These are phyloP conservation scores for Aspidiotus rigidus DNA, from an alignment of 2,888 invertebrate species.

Conservation along the genomic window DNA sequence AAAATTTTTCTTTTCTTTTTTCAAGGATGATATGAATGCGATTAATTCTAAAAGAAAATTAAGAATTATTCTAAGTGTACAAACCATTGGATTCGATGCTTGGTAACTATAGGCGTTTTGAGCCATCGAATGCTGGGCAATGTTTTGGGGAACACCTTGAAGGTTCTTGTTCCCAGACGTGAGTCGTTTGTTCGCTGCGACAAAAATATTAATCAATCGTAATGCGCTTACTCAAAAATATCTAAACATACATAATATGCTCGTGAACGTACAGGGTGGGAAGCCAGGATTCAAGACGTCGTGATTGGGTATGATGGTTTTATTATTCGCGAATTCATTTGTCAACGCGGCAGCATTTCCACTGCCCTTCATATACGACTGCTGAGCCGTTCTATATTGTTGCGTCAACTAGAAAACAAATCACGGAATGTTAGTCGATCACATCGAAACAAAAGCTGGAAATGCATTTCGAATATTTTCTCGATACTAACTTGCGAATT, in stretches of 20 bases:
- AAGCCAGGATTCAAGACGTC: constrained; percentile 15
- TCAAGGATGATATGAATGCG: too few relatives aligned
- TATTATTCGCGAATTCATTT: constrained; percentile 15
- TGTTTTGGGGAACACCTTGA: constrained; percentile 13
- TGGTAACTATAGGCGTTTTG: constrained; percentile 23
- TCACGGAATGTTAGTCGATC: background rate
- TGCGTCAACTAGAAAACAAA: constrained; percentile 14
- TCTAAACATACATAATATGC: background rate
- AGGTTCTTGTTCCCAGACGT: constrained; percentile 19
- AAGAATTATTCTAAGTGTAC: background rate
- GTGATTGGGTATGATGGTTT: constrained; percentile 20
- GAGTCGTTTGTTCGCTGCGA: constrained; percentile 17
- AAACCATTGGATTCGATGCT: constrained; percentile 24
- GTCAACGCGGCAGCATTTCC: constrained; percentile 8
- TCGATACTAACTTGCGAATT: constrained; percentile 42
- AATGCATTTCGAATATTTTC: background rate
- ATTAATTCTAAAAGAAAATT: too few relatives aligned
- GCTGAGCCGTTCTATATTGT: constrained; percentile 17
- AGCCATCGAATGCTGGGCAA: constrained; percentile 18
- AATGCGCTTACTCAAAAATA: constrained; percentile 10
- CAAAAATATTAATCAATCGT: too few relatives aligned
- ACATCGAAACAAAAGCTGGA: background rate
- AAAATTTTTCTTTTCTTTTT: background rate
- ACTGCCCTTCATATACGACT: constrained; percentile 10
- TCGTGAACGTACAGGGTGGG: constrained; percentile 17